Base-by-base conservation (phyloP, 1,140 invertebrate genomes). In the Capitella teleta region DNA sequence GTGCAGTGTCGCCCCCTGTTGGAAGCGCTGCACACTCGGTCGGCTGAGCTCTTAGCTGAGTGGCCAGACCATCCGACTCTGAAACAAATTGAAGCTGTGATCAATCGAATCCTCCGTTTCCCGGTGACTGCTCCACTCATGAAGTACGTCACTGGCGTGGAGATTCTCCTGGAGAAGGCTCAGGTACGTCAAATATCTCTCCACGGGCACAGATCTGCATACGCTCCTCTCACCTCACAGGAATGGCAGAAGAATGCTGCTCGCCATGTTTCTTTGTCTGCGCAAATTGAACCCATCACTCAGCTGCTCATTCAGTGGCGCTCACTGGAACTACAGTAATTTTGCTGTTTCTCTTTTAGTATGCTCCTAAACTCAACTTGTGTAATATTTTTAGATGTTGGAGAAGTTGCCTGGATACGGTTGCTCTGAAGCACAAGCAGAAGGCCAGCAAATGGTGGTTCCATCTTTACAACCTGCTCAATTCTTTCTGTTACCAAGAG, bases 181-280 rank as follows among this genome's bases (percentile, higher is more conserved):
- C 70, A 76, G 56, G 71, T 73, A 45, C 57, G 56, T 21, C n/a
- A n/a, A n/a, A n/a, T n/a, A n/a, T n/a, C n/a, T n/a, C n/a, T n/a
- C n/a, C n/a, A n/a, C n/a, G n/a, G n/a, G n/a, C n/a, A n/a, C n/a
- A n/a, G n/a, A n/a, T n/a, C 32, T 10, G 32, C 10, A 34, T 14
- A 16, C 40, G 40, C 10, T 45, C 16, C 5, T 24, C 14, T 45
- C 24, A 16, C 23, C 19, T 56, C 52, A 25, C 78, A 91, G 54
- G 82, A 91, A 55, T 97, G 92, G 93, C 88, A 96, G 67, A 80
- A 82, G 58, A 85, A 88, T 61, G 90, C 92, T 0, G 86, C 90
- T 57, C 81, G 78, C 54, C 82, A 82, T 2, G 87, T 96, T 28
- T 89, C 86, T 51, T 67, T 99, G 60, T 74, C 78, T 0, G 75